These are phyloP conservation scores for Coilia nasus DNA, from an alignment of 2,797 vertebrate genomes.

Conservation along the genomic window DNA sequence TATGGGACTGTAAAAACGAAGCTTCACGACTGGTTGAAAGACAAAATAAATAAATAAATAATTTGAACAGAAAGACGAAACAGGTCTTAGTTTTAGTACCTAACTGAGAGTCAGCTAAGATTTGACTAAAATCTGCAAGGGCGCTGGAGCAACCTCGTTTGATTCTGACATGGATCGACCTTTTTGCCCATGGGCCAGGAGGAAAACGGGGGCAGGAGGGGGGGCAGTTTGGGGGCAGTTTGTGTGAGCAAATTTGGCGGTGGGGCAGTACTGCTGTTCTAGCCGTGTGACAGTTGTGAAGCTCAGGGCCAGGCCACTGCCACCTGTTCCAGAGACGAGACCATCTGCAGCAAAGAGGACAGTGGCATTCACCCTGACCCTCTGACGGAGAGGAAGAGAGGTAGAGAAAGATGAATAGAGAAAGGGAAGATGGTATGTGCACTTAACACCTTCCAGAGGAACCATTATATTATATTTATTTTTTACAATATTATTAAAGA, in stretches of 20 bases:
- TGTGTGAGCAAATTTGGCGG: background rate
- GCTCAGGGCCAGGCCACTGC: background rate
- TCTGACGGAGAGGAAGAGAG: background rate
- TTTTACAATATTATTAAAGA: no score
- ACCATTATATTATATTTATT: background rate
- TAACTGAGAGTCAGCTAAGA: no score
- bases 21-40: no score
- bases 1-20: no score
- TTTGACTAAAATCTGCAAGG: no score
- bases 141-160: no score
- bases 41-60: no score
- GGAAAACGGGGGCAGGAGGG: background rate
- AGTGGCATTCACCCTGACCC: background rate
- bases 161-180: no score
- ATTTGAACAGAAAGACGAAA: no score
- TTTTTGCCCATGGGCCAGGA: background rate
- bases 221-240: no score
- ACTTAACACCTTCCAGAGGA: background rate
- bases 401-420: background rate
- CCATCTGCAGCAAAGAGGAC: background rate
- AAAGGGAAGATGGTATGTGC: background rate
- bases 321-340: background rate
- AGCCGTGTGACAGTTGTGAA: background rate
- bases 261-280: background rate
- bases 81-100: no score